Evolutionary conservation across 2,113 vertebrate genomes (phyloP).

Genomic region (Eira barbara): DNA sequence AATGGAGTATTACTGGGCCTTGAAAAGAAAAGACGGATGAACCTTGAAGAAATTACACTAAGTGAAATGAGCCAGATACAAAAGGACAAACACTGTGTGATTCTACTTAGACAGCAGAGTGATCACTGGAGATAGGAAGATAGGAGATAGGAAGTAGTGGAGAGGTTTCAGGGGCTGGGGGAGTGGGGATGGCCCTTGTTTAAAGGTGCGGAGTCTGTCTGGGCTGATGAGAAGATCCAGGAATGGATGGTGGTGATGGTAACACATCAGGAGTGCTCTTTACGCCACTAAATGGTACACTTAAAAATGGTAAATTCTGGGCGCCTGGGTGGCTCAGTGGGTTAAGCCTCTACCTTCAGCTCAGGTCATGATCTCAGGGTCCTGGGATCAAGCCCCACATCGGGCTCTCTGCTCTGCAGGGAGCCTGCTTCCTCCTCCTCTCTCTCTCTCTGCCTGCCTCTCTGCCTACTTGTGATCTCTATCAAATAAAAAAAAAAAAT

Average conservation of each 20-base stretch:
- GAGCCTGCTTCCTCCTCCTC: too few species aligned
- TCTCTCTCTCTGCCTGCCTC: too few species aligned
- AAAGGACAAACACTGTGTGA: background rate
- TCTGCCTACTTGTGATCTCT: too few species aligned
- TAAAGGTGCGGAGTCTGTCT: background rate
- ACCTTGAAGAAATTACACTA: background rate
- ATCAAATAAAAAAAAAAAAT: too few species aligned
- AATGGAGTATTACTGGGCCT: background rate
- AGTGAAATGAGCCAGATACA: background rate
- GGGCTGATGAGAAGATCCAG: background rate
- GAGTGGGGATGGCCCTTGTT: background rate
- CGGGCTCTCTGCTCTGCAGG: too few species aligned
- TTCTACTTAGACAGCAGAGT: background rate
- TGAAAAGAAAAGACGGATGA: background rate
- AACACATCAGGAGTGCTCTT: accelerated
- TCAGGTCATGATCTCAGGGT: too few species aligned
- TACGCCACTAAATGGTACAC: too few species aligned
- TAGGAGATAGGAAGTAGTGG: background rate
- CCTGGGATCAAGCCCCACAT: too few species aligned
- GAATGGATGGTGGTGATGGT: background rate
- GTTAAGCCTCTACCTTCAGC: too few species aligned
- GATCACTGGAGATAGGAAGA: background rate
- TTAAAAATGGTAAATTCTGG: background rate
- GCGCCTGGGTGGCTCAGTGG: too few species aligned
- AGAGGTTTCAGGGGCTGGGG: background rate